Evolutionary conservation across 2,797 vertebrate species (phyloP).

Genomic region (Propithecus perrieri): DNA sequence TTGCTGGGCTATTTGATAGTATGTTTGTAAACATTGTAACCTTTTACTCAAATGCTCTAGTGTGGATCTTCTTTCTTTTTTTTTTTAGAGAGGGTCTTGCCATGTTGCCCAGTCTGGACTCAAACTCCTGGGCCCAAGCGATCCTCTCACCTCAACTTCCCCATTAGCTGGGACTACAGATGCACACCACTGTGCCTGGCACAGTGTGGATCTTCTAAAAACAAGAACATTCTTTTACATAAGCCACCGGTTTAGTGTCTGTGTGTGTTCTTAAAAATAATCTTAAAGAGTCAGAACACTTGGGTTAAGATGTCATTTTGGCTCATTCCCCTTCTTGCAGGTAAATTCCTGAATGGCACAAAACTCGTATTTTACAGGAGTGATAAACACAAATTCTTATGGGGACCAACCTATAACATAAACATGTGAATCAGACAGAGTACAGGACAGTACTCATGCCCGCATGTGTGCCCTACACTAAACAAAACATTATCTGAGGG

Average conservation of each 20-base stretch:
- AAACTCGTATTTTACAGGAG: background rate
- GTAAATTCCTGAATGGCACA: background rate
- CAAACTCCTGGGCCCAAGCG: background rate
- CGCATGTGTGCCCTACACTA: background rate
- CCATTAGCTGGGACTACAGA: background rate
- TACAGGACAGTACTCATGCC: background rate
- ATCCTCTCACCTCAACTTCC: background rate
- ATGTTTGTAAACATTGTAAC: background rate
- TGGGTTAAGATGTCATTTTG: background rate
- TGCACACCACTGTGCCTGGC: background rate
- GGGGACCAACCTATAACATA: background rate
- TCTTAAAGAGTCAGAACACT: background rate
- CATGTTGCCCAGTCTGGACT: background rate
- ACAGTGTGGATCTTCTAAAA: background rate
- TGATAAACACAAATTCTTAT: background rate
- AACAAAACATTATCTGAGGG: background rate
- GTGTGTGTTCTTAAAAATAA: background rate
- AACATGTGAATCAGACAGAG: background rate
- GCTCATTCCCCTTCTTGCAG: background rate
- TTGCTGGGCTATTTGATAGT: background rate
- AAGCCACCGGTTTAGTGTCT: background rate
- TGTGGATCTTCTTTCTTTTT: background rate
- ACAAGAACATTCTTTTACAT: background rate
- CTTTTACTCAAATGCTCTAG: background rate
- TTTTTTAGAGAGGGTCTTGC: background rate